Percentiles rank a stretch among this genome's conserved stretches.
Evolutionary conservation across 2,797 vertebrate genomes (phyloP).

Genomic region (Apogon talboti): DNA sequence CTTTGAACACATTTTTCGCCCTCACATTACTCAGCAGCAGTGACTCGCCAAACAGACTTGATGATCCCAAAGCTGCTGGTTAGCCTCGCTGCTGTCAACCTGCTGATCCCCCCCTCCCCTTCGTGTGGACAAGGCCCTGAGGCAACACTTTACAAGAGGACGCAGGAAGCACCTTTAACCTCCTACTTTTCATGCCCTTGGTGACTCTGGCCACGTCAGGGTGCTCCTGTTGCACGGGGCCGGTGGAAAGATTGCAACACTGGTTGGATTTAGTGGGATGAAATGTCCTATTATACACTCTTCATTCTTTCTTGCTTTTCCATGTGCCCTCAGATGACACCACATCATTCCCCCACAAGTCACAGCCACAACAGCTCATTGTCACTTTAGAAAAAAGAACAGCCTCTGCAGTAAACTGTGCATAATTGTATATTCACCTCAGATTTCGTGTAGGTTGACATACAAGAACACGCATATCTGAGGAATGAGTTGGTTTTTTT

Average conservation of each 20-base stretch:
- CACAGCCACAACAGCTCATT: constrained; percentile 45
- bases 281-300: constrained; percentile 65
- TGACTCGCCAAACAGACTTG: constrained; percentile 41
- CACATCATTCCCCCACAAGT: constrained; percentile 37
- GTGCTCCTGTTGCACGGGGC: background rate
- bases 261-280: constrained; percentile 48
- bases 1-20: constrained; percentile 45
- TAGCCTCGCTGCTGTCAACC: constrained; percentile 51
- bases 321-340: constrained; percentile 64
- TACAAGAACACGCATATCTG: background rate
- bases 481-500: background rate
- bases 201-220: constrained; percentile 6
- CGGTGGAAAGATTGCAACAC: constrained; percentile 28
- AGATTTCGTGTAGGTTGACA: background rate
- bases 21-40: constrained; percentile 43
- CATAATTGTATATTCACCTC: constrained; percentile 9
- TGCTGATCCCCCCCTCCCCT: constrained; percentile 15
- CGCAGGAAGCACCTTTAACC: constrained; percentile 61
- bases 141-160: constrained; percentile 35
- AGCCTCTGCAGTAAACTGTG: constrained; percentile 17
- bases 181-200: constrained; percentile 6
- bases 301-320: constrained; percentile 29
- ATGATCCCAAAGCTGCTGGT: constrained; percentile 47
- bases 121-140: constrained; percentile 34
- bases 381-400: constrained; percentile 24